Evolutionary conservation across 2,113 vertebrate genomes (phyloP), one percentile per base, ranked within the genome.

Genomic region (Lycaon pictus): DNA sequence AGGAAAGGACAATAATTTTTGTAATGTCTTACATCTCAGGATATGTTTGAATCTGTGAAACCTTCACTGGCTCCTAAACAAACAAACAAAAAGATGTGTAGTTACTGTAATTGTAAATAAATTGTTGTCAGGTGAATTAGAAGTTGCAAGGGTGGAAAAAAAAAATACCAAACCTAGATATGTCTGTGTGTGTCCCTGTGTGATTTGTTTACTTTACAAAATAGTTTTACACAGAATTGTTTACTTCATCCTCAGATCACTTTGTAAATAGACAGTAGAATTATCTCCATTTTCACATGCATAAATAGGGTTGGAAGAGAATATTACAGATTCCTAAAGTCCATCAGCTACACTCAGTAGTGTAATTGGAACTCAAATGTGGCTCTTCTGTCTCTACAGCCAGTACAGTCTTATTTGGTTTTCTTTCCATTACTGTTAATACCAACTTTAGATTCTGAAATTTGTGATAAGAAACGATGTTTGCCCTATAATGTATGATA

Each of bases 141-240:
- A 97, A 77, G 27, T 96, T 37, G 0, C 62, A 10, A 48, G 76
- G 13, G 81, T 35, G 12, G 37, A 8, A 20, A 43, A 77, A 43
- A 43, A 62, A 13, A 55, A 51, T 7, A 32, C 2, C n/a, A 80
- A 65, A n/a, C 20, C 10, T 22, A 69, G 13, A 9, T 55, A 2
- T 3, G 0, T 89, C 0, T 62, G 25, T 85, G 9, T 53, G 6
- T 8, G 37, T 29, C 37, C 32, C n/a, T 20, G 7, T 62, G 37
- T 89, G 8, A 69, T 55, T 55, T 83, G 94, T 76, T 82, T 60
- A 37, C 27, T 94, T 94, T 87, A 87, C 25, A 88, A 76, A 81
- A 62, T 79, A 79, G 72, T 92, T 96, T 43, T n/a, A 72, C 23
- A 80, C 11, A 22, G 5, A 89, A 27, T n/a, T 69, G 3, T 82